Evolutionary conservation across 1,140 invertebrate genomes (phyloP), one percentile per base, ranked within the genome.

Genomic region (Bombus waltoni): DNA sequence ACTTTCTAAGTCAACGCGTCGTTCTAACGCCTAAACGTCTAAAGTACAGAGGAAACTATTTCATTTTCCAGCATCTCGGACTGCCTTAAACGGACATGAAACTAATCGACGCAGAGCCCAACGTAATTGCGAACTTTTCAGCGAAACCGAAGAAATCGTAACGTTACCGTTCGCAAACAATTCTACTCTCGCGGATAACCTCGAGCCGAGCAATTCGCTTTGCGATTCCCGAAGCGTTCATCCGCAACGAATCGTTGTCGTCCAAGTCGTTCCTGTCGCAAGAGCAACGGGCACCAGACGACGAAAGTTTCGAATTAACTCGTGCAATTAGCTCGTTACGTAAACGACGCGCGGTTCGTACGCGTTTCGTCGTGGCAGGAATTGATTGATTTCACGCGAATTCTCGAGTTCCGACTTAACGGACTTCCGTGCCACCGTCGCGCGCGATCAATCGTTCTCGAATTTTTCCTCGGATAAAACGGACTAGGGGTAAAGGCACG

Each of bases 291-390:
- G 25, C 22, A 38, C 65, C 77, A 10, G 22, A 10, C 79, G 47
- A 81, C 53, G 35, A 81, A 81, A 79, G 47, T 78, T 84, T 72
- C 76, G 40, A 57, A 47, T 59, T 28, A 71, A 72, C 38, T 84
- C 62, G 76, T 66, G 76, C 76, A 84, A 79, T 84, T 84, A 83
- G 42, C 22, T 9, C n/a, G 75, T 79, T 84, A 79, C 66, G 66
- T 79, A 84, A 84, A 78, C 22, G 53, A 0, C 18, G 18, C 15
- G 10, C 38, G n/a, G 13, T 13, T 68, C 47, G 35, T 32, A 0
- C 32, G 32, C 32, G 32, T 68, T 35, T 38, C 22, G 9, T 5
- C 8, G 8, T 38, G 38, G 47, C 44, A 22, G n/a, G 35, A 32
- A 70, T 71, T n/a, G 65, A 68, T 68, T 40, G 47, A 74, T 47